Conservation (phyloP, 2,113 vertebrate species). For the Bothrops jararaca region DNA sequence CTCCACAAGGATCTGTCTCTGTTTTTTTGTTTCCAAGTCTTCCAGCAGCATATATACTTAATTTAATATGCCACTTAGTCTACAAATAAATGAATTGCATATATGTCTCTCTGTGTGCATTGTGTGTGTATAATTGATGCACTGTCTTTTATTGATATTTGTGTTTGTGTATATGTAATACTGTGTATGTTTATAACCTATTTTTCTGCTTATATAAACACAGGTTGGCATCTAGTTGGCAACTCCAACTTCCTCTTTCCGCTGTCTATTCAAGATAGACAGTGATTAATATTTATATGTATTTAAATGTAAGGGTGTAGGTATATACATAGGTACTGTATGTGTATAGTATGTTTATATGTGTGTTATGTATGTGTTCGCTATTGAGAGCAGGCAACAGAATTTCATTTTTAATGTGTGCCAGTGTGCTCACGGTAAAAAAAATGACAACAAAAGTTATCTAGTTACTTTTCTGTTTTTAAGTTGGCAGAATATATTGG, state of each 20-base stretch:
- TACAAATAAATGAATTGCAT: neutral
- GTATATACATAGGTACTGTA: too few species aligned
- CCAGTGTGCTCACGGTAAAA: too few species aligned
- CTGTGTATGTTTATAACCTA: neutral
- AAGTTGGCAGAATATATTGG: too few species aligned
- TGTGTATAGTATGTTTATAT: too few species aligned
- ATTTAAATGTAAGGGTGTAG: too few species aligned
- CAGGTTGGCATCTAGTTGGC: neutral
- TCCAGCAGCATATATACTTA: neutral
- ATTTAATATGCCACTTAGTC: neutral
- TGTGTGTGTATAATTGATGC: neutral
- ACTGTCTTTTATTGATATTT: neutral
- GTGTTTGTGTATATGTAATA: neutral
- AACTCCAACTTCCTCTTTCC: too few species aligned
- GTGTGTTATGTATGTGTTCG: too few species aligned
- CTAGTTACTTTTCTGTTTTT: neutral
- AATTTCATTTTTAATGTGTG: too few species aligned
- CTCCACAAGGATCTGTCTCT: neutral
- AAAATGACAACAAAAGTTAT: too few species aligned
- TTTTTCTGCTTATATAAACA: neutral
- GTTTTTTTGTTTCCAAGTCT: accelerated
- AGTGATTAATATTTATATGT: too few species aligned
- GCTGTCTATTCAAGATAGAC: too few species aligned
- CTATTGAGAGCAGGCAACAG: too few species aligned
- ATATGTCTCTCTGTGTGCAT: neutral